Base-by-base conservation (phyloP, 2,113 vertebrate species). In the Falcunculus frontatus region DNA sequence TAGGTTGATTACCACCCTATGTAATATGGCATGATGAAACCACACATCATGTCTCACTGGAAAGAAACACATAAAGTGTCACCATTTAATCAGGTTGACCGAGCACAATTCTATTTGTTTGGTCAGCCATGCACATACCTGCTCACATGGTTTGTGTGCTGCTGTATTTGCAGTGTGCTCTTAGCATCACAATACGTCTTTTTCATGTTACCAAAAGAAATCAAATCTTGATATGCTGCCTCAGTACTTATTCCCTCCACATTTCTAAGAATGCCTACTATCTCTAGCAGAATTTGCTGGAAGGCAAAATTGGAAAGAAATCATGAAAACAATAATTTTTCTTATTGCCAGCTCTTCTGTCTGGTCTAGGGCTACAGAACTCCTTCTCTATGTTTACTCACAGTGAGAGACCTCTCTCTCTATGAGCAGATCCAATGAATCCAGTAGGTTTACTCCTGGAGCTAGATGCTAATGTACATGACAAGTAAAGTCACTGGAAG, bases 311-410 rank as follows among this genome's bases (percentile, higher is more conserved):
- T 4, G 15, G n/a, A 76, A 86, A 59, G 3, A 70, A 74, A 70
- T 25, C 1, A 69, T 4, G 0, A 65, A 67, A 39, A 68, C 1
- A 3, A 33, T 13, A 7, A 0, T 39, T 68, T 76, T 57, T 78
- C 15, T 33, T 32, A 30, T 73, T 89, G 15, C 2, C 25, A 49
- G 8, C 32, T 39, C 16, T 60, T 52, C 46, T 32, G 6, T 30
- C 47, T 62, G 14, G 7, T 68, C 37, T 16, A 72, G 12, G 42
- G 35, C 52, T 56, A 39, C 13, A 56, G 32, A 85, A 78, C 5
- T 8, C 16, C 10, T 78, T 82, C 29, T 63, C 67, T 46, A 22
- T 15, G 17, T 53, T 23, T 50, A 69, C n/a, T 74, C 9, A 44
- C 6, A 7, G 50, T 6, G 7, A 84, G 20, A 69, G 14, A 78